phyloP scores from a whole-genome alignment of 92 coral and sea anemone genomes.

The Metridium senile region DNA sequence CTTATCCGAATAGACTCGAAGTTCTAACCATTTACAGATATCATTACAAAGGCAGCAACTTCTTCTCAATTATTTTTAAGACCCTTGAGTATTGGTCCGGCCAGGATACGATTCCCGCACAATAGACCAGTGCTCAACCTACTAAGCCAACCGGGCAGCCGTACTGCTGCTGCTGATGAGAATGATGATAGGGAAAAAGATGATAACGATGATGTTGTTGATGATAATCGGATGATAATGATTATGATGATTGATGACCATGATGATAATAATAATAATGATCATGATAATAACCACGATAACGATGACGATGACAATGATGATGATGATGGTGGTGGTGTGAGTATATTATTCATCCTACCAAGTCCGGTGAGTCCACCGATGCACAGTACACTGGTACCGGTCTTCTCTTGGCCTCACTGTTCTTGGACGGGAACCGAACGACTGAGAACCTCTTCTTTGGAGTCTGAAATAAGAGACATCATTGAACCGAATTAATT shows the following conservation, averaged over 20 bases:
- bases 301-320: background rate
- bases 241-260: background rate
- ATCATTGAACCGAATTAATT: too few species aligned
- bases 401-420: conserved; percentile 51
- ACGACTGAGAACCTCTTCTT: conserved; percentile 30
- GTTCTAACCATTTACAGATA: too few species aligned
- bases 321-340: background rate
- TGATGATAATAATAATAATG: background rate
- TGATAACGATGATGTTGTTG: background rate
- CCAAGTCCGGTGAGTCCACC: conserved; percentile 55
- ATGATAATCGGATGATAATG: background rate
- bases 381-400: conserved; percentile 79
- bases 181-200: background rate
- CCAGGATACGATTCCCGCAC: too few species aligned
- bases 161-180: too few species aligned
- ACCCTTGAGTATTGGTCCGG: too few species aligned
- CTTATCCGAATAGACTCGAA: too few species aligned
- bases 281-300: background rate
- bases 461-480: conserved; percentile 10
- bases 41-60: too few species aligned
- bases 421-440: conserved; percentile 34
- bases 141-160: too few species aligned
- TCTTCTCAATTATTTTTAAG: too few species aligned
- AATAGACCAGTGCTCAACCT: too few species aligned
- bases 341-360: background rate